A percentile compares a stretch with the other conserved stretches of the same genome.
Conservation (phyloP, 2,888 invertebrate genomes). For the Calameuta idolon region DNA sequence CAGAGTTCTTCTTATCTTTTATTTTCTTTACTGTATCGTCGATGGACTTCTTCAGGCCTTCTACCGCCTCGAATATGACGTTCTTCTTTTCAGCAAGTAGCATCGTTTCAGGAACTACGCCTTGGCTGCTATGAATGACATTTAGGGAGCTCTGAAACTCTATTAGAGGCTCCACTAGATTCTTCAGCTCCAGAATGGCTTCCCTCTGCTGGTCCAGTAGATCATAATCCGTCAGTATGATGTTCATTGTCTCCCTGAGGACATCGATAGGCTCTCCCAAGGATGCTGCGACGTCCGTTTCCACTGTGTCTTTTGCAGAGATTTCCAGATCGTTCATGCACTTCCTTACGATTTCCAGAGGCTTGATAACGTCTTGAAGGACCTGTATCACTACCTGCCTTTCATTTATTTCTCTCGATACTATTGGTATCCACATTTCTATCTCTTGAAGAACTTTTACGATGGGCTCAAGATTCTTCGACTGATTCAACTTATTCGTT, state of each 20-base stretch:
- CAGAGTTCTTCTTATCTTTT: slow-evolving; percentile 23
- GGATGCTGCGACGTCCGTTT: slow-evolving; percentile 26
- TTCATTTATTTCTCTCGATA: slow-evolving; percentile 33
- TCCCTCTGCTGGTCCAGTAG: slow-evolving; percentile 36
- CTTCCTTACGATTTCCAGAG: slow-evolving; percentile 27
- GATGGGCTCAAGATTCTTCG: slow-evolving; percentile 28
- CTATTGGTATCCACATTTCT: slow-evolving; percentile 36
- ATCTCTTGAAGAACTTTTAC: slow-evolving; percentile 35
- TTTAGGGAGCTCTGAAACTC: slow-evolving; percentile 53
- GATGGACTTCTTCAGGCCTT: slow-evolving; percentile 42
- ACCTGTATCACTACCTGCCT: slow-evolving; percentile 43
- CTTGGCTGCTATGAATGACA: slow-evolving; percentile 50
- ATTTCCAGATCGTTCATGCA: slow-evolving; percentile 18
- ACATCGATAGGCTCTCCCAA: slow-evolving; percentile 41
- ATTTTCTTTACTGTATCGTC: slow-evolving; percentile 32
- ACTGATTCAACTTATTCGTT: slow-evolving; percentile 14
- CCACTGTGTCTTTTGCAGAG: slow-evolving; percentile 14
- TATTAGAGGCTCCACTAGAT: slow-evolving; percentile 47
- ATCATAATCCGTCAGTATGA: slow-evolving; percentile 30
- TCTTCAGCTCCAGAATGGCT: slow-evolving; percentile 35
- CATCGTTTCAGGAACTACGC: slow-evolving; percentile 42
- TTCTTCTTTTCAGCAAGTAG: slow-evolving; percentile 49
- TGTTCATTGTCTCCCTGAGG: slow-evolving; percentile 36
- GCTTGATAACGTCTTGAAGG: slow-evolving; percentile 46
- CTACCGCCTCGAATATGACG: slow-evolving; percentile 48